Evolutionary conservation across 2,888 invertebrate genomes (phyloP).

Genomic region (Caenorhabditis doughertyi): DNA sequence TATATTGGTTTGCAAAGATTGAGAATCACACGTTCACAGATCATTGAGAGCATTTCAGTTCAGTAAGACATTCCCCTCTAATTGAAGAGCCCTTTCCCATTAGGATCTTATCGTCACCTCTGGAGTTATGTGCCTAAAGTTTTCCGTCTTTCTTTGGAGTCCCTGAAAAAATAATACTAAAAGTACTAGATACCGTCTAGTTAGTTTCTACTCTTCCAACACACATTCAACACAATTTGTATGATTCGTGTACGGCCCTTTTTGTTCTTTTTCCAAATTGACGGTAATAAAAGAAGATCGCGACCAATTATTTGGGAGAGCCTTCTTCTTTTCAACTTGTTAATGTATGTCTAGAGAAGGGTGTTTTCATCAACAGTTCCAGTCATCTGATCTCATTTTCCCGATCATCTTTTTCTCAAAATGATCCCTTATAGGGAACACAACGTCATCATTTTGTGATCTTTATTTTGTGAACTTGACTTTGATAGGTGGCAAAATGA

Average conservation of each 20-base stretch:
- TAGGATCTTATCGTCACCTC: too few species aligned
- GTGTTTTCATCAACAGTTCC: slow-evolving; percentile 17
- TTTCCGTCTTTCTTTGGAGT: too few species aligned
- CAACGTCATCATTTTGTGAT: slow-evolving; percentile 49
- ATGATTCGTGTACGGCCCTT: slow-evolving; percentile 5
- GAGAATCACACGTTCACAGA: slow-evolving; percentile 5
- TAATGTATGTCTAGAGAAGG: slow-evolving; percentile 28
- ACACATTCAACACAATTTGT: slow-evolving; percentile 3
- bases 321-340: slow-evolving; percentile 4
- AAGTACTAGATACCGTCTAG: not conserved
- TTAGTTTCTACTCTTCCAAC: not conserved
- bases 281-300: slow-evolving; percentile 11
- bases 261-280: slow-evolving; percentile 1
- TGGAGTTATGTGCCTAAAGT: too few species aligned
- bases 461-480: slow-evolving; percentile 59
- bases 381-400: slow-evolving; percentile 51
- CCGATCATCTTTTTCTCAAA: not conserved
- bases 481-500: slow-evolving; percentile 29
- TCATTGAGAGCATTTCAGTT: too few species aligned
- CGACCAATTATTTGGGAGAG: slow-evolving; percentile 26
- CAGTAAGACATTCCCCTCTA: too few species aligned
- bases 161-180: not conserved
- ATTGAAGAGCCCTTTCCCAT: too few species aligned
- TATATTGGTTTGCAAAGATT: not conserved
- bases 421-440: slow-evolving; percentile 53